Evolutionary conservation across 2,888 invertebrate genomes (phyloP).

Genomic region (Thecocarcelia acutangulata): DNA sequence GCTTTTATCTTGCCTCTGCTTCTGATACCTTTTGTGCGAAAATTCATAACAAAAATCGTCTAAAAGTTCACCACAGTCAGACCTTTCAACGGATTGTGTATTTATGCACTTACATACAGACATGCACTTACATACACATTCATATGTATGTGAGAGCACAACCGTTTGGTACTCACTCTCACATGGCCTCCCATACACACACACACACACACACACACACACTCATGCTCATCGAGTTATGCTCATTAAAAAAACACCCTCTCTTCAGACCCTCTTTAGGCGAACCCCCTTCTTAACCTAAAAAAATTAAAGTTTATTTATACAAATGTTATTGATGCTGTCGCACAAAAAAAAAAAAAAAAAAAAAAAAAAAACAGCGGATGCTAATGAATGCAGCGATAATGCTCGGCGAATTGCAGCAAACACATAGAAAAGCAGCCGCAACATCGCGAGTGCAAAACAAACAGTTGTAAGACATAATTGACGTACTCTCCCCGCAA

Average conservation of each 20-base stretch:
- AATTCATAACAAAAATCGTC: conserved; percentile 10
- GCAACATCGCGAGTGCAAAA: conserved; percentile 25
- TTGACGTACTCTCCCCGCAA: not conserved
- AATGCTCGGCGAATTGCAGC: conserved; percentile 34
- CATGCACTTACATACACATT: not conserved
- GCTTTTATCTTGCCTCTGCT: not conserved
- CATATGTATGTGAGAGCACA: too few species aligned
- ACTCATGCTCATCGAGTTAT: not conserved
- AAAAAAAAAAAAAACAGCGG: conserved; percentile 48
- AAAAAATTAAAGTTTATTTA: conserved; percentile 7
- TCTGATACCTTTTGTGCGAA: conserved; percentile 22
- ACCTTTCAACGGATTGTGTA: conserved; percentile 14
- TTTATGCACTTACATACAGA: not conserved
- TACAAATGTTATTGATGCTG: conserved; percentile 10
- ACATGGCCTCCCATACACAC: too few species aligned
- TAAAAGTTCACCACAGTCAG: conserved; percentile 20
- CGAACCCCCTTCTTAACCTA: conserved; percentile 32
- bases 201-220: not conserved
- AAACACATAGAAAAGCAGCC: conserved; percentile 8
- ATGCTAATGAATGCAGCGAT: conserved; percentile 59
- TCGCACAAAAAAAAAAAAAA: conserved; percentile 28
- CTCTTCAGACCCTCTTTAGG: conserved; percentile 18
- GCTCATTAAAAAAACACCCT: conserved; percentile 24
- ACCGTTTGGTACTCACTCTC: too few species aligned
- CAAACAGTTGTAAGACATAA: conserved; percentile 37